Percentiles rank a stretch among this genome's conserved stretches.
Conservation (phyloP, 2,797 vertebrate genomes). For the Chaenodraco wilsoni region DNA sequence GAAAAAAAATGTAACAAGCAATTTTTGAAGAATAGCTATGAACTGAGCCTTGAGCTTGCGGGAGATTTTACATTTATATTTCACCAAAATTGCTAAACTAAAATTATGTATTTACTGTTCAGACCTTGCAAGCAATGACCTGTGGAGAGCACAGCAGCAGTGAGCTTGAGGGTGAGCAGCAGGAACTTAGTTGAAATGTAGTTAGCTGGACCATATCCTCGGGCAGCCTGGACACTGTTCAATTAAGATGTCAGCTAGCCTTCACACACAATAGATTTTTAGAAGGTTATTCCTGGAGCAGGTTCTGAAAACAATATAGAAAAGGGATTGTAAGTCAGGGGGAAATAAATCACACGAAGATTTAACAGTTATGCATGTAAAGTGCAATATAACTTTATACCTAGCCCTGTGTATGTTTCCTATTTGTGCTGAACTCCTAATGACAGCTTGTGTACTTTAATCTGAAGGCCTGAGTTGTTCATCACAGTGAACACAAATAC, state of each 20-base stretch:
- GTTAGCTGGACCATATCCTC: no score
- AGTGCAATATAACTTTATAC: neutral
- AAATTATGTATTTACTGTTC: neutral
- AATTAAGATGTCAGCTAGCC: no score
- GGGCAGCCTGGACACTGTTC: no score
- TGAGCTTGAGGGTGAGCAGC: neutral
- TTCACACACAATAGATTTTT: no score
- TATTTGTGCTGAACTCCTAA: no score
- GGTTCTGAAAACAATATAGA: neutral
- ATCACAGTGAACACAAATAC: neutral
- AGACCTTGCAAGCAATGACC: neutral
- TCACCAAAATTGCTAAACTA: neutral
- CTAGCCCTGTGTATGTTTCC: no score
- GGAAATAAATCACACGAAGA: neutral
- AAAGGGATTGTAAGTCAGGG: neutral
- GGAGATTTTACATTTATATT: neutral
- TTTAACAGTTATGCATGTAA: neutral
- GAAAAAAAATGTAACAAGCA: neutral
- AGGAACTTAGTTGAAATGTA: neutral
- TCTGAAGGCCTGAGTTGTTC: neutral
- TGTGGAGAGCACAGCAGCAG: neutral
- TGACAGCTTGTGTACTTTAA: conserved; percentile 1
- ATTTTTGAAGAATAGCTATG: neutral
- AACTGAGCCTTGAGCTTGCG: neutral
- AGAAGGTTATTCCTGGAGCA: neutral